Percentiles rank a stretch among this genome's conserved stretches.
Evolutionary conservation across 2,888 invertebrate genomes (phyloP).

Genomic region (Phyllotreta striolata): DNA sequence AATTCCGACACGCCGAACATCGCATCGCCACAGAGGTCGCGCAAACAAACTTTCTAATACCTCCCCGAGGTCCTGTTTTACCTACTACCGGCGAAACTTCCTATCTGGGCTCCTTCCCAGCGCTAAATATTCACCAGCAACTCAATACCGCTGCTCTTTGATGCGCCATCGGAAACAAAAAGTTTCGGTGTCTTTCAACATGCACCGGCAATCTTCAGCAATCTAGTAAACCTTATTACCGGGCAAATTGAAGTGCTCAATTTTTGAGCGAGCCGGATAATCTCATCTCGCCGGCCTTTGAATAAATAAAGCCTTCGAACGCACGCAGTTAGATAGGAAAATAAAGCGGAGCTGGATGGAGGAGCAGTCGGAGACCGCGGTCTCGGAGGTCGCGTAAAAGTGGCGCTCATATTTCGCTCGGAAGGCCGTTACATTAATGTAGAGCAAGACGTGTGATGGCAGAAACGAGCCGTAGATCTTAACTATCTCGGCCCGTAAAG

Average conservation of each 20-base stretch:
- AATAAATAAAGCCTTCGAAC: too few relatives aligned
- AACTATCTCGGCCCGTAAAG: conserved; percentile 52
- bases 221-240: too few relatives aligned
- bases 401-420: conserved; percentile 37
- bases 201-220: too few relatives aligned
- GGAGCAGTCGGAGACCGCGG: conserved; percentile 32
- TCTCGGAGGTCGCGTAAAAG: conserved; percentile 36
- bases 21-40: conserved; percentile 27
- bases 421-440: conserved; percentile 49
- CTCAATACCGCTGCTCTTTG: too few relatives aligned
- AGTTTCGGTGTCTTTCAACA: too few relatives aligned
- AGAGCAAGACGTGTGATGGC: conserved; percentile 49
- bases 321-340: conserved; percentile 34
- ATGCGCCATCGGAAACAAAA: too few relatives aligned
- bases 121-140: too few relatives aligned
- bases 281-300: too few relatives aligned
- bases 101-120: too few relatives aligned
- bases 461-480: conserved; percentile 50
- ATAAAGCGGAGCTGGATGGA: conserved; percentile 41
- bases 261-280: too few relatives aligned
- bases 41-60: conserved; percentile 57
- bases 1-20: conserved; percentile 32
- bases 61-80: conserved; percentile 55
- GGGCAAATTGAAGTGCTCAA: too few relatives aligned
- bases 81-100: too few relatives aligned